Conservation (phyloP, 2,888 invertebrate genomes). For the Nomada flava region DNA sequence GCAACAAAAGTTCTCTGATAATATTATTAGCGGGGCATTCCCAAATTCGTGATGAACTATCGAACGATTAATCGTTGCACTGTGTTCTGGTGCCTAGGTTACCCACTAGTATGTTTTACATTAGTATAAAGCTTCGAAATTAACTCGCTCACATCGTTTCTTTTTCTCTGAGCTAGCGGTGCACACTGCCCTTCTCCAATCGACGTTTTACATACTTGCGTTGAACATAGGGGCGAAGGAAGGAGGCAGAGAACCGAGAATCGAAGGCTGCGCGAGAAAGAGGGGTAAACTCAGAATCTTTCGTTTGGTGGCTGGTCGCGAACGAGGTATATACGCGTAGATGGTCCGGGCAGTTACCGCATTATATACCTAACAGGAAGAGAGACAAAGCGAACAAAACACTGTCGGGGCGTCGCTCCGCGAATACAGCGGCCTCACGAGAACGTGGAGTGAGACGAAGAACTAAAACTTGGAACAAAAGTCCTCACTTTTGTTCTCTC, state of each 20-base stretch:
- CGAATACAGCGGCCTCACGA: conserved; percentile 73
- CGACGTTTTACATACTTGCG: too few relatives aligned
- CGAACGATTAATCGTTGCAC: conserved; percentile 15
- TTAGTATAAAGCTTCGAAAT: conserved; percentile 13
- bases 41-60: not conserved
- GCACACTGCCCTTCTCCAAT: too few relatives aligned
- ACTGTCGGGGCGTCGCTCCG: conserved; percentile 82
- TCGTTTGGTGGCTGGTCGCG: conserved; percentile 60
- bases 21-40: too few relatives aligned
- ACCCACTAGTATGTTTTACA: too few relatives aligned
- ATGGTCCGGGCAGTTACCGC: conserved; percentile 68
- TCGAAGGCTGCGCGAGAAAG: not conserved
- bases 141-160: conserved; percentile 11
- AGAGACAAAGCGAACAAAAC: conserved; percentile 83
- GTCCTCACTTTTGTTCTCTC: conserved; percentile 82
- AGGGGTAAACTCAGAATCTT: conserved; percentile 28
- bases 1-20: too few relatives aligned
- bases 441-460: conserved; percentile 35
- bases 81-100: too few relatives aligned
- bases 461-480: conserved; percentile 83
- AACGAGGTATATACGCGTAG: conserved; percentile 53
- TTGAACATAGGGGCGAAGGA: not conserved
- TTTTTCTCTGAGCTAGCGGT: too few relatives aligned
- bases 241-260: not conserved
- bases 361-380: conserved; percentile 80